phyloP scores from a whole-genome alignment of 2,797 vertebrate species.

The Poecilia velifera region DNA sequence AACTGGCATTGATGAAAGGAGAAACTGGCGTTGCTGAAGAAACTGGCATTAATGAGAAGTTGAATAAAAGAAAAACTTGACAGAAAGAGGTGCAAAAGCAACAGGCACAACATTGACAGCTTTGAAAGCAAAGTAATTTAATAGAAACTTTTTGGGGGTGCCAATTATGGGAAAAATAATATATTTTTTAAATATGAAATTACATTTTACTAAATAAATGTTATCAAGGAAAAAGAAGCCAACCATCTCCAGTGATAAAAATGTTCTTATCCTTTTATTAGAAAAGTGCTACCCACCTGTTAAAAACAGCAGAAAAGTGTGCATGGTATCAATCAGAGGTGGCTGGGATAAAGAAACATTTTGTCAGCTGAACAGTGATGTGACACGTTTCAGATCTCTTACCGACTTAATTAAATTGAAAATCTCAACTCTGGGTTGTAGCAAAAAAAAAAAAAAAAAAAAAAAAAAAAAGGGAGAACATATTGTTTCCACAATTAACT shows the following conservation, averaged over 20 bases:
- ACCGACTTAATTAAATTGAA: conserved; percentile 2
- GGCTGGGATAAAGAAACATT: conserved; percentile 2
- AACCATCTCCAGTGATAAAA: neutral
- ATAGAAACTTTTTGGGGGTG: neutral
- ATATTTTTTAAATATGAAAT: too few relatives aligned
- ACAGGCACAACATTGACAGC: neutral
- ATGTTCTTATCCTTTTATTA: neutral
- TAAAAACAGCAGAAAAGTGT: neutral
- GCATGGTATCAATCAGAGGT: neutral
- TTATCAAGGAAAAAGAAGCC: too few relatives aligned
- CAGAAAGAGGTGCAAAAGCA: neutral
- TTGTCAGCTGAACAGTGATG: neutral
- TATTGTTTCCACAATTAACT: conserved; percentile 6
- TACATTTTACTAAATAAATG: too few relatives aligned
- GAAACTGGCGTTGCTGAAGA: neutral
- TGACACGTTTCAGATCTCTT: conserved; percentile 5
- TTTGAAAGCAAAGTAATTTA: neutral
- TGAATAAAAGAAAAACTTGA: neutral
- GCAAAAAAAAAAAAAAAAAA: neutral
- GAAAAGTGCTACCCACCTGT: neutral
- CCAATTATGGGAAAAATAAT: too few relatives aligned
- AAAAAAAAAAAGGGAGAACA: neutral
- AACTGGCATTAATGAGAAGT: neutral
- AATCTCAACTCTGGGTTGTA: neutral
- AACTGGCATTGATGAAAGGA: too few relatives aligned